A percentile compares a stretch with the other conserved stretches of the same genome.
phyloP scores from a whole-genome alignment of 2,888 invertebrate species.

The Ptilodon capucinus region DNA sequence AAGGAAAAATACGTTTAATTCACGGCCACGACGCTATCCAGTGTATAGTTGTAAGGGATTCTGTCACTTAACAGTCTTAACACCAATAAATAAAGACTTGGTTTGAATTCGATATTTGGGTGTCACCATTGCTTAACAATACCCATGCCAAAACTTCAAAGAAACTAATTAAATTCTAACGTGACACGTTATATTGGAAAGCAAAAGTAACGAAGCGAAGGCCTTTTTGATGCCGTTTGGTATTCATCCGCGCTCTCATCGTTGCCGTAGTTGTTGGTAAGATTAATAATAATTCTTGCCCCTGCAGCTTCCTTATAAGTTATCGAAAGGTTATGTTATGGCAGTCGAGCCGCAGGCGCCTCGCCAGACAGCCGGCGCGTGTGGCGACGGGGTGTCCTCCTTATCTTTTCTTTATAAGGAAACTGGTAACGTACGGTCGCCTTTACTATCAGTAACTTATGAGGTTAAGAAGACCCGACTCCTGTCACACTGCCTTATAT shows the following conservation, averaged over 20 bases:
- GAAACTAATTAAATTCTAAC: too few relatives aligned
- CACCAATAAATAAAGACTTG: too few relatives aligned
- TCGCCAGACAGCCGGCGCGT: conserved; percentile 40
- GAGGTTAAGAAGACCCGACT: conserved; percentile 39
- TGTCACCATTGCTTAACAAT: too few relatives aligned
- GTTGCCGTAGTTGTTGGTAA: conserved; percentile 3
- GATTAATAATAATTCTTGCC: conserved; percentile 14
- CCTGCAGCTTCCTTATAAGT: conserved; percentile 35
- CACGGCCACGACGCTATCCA: too few relatives aligned
- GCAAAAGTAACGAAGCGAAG: conserved; percentile 3
- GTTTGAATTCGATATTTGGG: too few relatives aligned
- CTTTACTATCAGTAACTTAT: conserved; percentile 64
- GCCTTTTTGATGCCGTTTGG: conserved; percentile 1
- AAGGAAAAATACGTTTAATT: conserved; percentile 6
- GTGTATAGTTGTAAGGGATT: too few relatives aligned
- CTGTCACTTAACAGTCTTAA: too few relatives aligned
- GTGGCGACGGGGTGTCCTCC: conserved; percentile 42
- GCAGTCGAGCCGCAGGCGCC: conserved; percentile 23
- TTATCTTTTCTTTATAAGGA: conserved; percentile 75
- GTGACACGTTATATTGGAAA: neutral
- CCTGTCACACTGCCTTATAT: neutral
- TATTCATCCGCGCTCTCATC: neutral
- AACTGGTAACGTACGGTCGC: conserved; percentile 58
- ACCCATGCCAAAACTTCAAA: too few relatives aligned
- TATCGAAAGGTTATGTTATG: conserved; percentile 38